Conservation (phyloP, 2,888 invertebrate genomes). For the Hylaea fasciaria region DNA sequence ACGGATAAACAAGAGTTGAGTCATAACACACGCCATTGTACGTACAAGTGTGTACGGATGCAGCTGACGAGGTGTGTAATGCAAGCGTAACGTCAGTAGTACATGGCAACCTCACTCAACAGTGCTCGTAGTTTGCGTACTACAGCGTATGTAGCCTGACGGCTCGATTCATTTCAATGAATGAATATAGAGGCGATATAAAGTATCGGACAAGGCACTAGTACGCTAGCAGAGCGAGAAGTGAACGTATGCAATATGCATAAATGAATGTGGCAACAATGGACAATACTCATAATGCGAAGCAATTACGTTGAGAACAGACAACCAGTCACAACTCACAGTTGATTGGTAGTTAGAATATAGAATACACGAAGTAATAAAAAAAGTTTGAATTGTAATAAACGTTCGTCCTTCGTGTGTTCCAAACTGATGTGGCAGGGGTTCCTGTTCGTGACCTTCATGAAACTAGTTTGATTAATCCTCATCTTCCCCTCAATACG, state of each 20-base stretch:
- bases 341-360: neutral
- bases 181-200: slow-evolving; percentile 9
- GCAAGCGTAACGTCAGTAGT: slow-evolving; percentile 47
- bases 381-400: slow-evolving; percentile 5
- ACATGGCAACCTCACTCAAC: slow-evolving; percentile 34
- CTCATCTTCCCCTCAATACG: neutral
- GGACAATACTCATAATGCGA: too few relatives aligned
- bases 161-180: slow-evolving; percentile 9
- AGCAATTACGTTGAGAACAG: too few relatives aligned
- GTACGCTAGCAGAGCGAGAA: neutral
- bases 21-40: slow-evolving; percentile 48
- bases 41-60: slow-evolving; percentile 32
- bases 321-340: too few relatives aligned
- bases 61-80: slow-evolving; percentile 44
- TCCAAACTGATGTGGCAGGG: slow-evolving; percentile 5
- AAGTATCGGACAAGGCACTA: neutral
- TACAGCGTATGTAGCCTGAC: slow-evolving; percentile 8
- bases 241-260: too few relatives aligned
- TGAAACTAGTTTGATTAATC: slow-evolving; percentile 14
- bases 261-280: neutral
- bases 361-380: neutral
- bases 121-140: slow-evolving; percentile 21
- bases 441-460: slow-evolving; percentile 49
- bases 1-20: slow-evolving; percentile 57
- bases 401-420: neutral